Evolutionary conservation across 1,140 invertebrate genomes (phyloP).

Genomic region (Arion vulgaris): DNA sequence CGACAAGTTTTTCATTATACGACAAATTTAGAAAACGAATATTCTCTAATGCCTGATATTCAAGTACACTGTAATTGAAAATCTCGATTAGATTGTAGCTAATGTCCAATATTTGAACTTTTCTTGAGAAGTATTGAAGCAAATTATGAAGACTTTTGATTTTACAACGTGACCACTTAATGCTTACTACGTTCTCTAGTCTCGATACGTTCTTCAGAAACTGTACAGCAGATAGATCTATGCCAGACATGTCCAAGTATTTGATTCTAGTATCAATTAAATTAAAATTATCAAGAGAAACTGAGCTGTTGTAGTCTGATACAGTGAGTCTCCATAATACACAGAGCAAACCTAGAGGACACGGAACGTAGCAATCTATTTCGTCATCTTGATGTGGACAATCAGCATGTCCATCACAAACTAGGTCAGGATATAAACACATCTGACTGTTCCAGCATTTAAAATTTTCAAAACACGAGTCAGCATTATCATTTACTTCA

Average conservation of each 20-base stretch:
- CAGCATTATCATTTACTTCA: background rate
- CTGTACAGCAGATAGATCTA: background rate
- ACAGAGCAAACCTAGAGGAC: slow-evolving; percentile 4
- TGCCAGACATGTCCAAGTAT: background rate
- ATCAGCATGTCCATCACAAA: slow-evolving; percentile 3
- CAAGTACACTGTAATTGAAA: no score
- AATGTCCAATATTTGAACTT: no score
- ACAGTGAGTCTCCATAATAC: background rate
- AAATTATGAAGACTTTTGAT: no score
- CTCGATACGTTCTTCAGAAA: no score
- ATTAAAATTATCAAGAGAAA: background rate
- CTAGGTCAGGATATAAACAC: background rate
- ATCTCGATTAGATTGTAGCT: no score
- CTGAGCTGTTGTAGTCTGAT: background rate
- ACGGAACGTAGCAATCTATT: background rate
- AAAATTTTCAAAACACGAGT: background rate
- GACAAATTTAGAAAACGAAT: no score
- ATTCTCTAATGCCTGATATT: no score
- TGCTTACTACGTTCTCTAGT: no score
- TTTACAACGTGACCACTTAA: no score
- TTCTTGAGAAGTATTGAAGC: no score
- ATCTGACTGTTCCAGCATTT: background rate
- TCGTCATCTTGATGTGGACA: slow-evolving; percentile 15
- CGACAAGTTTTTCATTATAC: no score
- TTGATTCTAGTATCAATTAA: background rate